Base-by-base conservation (phyloP, 1,140 invertebrate species). In the Notospermus geniculatus region DNA sequence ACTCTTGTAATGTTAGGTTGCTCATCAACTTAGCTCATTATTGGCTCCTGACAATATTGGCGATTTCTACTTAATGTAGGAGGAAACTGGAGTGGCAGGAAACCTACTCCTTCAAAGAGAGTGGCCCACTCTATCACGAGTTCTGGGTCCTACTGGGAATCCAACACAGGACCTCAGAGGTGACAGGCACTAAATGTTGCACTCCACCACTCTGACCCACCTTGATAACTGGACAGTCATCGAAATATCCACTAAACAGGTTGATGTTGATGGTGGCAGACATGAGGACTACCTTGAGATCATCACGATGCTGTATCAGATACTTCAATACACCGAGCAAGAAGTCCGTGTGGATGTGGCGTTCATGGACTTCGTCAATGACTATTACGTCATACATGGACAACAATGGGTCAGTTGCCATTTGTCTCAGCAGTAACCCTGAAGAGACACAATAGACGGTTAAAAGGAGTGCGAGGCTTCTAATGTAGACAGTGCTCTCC, bases 221-320 rank as follows among this genome's bases (percentile, higher is more conserved):
- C 69, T 74, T 71, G 52, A 77, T 57, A n/a, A 77, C 75, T 39
- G 75, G 76, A 27, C 72, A 71, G 57, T 74, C 88, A 63, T 89
- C 84, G 83, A 98, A 99, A 81, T 96, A 99, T 64, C 88, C 83
- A 64, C 87, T 86, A 81, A 98, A 99, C 1, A 98, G 83, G 66
- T 94, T 84, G 45, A 98, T 90, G 82, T 99, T 99, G 43, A 99
- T 98, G 1, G 97, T 99, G 15, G 97, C 97, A 5, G 95, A 98
- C 97, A 99, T 99, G 0, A 99, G 85, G 19, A 99, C 88, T 5
- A 99, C 81, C 81, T 97, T 97, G 2, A 98, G 79, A 73, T 97
- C 88, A 19, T 83, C 73, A 57, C 90, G 83, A 77, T 90, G 89
- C 71, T 89, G 85, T 45, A 96, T 82, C 4, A 98, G 75, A 76